A percentile compares a stretch with the other conserved stretches of the same genome.
Evolutionary conservation across 2,113 vertebrate genomes (phyloP).

Genomic region (Dascyllus trimaculatus): DNA sequence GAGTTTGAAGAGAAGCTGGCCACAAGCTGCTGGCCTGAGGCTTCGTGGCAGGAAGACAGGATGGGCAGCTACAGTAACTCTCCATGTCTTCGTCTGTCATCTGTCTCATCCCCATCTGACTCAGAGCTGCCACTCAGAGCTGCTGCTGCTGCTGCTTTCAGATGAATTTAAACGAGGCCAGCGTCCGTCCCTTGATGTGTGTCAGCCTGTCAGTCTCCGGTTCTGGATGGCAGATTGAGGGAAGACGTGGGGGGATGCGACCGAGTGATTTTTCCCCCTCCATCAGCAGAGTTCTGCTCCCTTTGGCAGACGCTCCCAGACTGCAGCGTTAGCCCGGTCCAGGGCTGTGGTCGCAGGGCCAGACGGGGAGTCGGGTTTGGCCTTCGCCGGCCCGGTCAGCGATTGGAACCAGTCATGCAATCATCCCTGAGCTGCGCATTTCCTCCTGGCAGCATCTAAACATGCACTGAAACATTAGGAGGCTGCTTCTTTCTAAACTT

Average conservation of each 20-base stretch:
- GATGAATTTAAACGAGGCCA: constrained; percentile 34
- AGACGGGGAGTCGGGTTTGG: constrained; percentile 59
- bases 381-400: constrained; percentile 35
- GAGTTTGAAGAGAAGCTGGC: constrained; percentile 2
- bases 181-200: constrained; percentile 55
- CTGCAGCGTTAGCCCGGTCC: constrained; percentile 23
- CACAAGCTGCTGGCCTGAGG: constrained; percentile 3
- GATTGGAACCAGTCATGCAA: constrained; percentile 30
- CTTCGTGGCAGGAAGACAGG: background rate
- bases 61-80: constrained; percentile 2
- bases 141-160: constrained; percentile 27
- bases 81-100: constrained; percentile 25
- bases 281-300: constrained; percentile 77
- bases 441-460: constrained; percentile 23
- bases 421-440: constrained; percentile 4
- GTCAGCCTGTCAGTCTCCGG: constrained; percentile 66
- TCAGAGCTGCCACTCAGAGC: constrained; percentile 21
- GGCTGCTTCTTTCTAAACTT: background rate
- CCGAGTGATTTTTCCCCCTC: constrained; percentile 57
- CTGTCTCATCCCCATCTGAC: constrained; percentile 17
- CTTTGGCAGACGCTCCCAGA: constrained; percentile 62
- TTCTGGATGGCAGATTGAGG: constrained; percentile 51
- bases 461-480: background rate
- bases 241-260: constrained; percentile 22
- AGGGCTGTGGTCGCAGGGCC: constrained; percentile 71